Conservation (phyloP, 1,140 invertebrate genomes). For the Acromyrmex heyeri region DNA sequence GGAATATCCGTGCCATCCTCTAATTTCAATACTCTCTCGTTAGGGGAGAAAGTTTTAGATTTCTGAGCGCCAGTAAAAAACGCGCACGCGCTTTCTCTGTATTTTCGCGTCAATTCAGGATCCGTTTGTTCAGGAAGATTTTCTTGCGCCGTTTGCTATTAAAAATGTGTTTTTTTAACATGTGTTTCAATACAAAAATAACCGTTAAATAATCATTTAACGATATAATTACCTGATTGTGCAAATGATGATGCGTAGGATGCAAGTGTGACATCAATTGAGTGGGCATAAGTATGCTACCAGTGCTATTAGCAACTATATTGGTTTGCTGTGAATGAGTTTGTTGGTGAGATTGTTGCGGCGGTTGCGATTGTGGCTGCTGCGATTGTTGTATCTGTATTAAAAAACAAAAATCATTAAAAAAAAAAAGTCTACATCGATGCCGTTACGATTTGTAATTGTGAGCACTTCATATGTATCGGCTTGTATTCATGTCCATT, state of each 20-base stretch:
- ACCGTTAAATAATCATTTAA: not conserved
- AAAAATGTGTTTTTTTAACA: not conserved
- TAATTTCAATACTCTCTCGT: slow-evolving; percentile 83
- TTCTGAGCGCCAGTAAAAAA: slow-evolving; percentile 83
- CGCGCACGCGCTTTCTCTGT: slow-evolving; percentile 81
- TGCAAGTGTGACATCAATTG: slow-evolving; percentile 86
- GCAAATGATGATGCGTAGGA: slow-evolving; percentile 81
- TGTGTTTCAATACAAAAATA: not conserved
- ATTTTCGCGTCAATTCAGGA: slow-evolving; percentile 80
- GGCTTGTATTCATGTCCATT: no score
- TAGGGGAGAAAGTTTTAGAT: slow-evolving; percentile 80
- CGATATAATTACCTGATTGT: slow-evolving; percentile 77
- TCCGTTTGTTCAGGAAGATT: slow-evolving; percentile 79
- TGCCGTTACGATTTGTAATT: no score
- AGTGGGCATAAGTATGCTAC: slow-evolving; percentile 80
- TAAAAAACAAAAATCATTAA: not conserved
- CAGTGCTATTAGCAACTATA: slow-evolving; percentile 78
- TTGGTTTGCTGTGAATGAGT: slow-evolving; percentile 75
- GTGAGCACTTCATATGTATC: no score
- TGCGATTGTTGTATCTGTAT: slow-evolving; percentile 84
- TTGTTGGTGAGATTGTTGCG: slow-evolving; percentile 79
- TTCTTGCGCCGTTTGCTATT: slow-evolving; percentile 78
- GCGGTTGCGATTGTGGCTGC: slow-evolving; percentile 83
- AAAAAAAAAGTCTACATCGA: not conserved
- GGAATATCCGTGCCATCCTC: slow-evolving; percentile 85